Percentiles rank a stretch among this genome's conserved stretches.
These are phyloP conservation scores for Perodicticus potto DNA, from an alignment of 2,797 vertebrate species.

Conservation along the genomic window DNA sequence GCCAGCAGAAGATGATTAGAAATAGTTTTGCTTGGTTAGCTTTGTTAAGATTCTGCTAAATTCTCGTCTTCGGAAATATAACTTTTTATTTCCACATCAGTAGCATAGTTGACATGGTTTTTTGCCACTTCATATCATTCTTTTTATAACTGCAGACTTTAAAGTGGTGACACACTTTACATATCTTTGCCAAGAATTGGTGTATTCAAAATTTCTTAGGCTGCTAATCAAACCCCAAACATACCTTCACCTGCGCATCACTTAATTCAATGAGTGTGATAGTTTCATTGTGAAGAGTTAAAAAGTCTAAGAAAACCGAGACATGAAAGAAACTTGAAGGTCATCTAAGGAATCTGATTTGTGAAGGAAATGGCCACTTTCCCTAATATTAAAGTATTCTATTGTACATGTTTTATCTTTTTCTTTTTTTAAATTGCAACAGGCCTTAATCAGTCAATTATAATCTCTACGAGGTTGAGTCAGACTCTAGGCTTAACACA, in stretches of 20 bases:
- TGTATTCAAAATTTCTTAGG: constrained; percentile 64
- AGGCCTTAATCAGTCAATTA: constrained; percentile 27
- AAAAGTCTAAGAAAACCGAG: constrained; percentile 49
- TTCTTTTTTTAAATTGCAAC: not conserved
- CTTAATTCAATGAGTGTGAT: constrained; percentile 31
- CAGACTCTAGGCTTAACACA: not conserved
- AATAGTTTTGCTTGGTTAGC: constrained; percentile 74
- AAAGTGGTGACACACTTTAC: constrained; percentile 52
- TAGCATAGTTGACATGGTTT: constrained; percentile 56
- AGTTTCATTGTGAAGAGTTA: constrained; percentile 22
- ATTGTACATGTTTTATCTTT: not conserved
- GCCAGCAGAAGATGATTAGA: constrained; percentile 57
- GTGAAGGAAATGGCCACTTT: constrained; percentile 23
- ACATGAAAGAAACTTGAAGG: constrained; percentile 53
- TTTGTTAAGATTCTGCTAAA: constrained; percentile 73
- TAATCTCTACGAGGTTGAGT: not conserved
- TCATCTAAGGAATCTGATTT: not conserved
- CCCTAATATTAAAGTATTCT: not conserved
- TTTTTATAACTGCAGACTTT: constrained; percentile 74
- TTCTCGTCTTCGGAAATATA: constrained; percentile 71
- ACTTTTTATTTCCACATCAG: constrained; percentile 80
- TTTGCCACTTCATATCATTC: constrained; percentile 68
- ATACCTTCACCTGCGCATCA: not conserved
- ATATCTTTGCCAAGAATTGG: constrained; percentile 39
- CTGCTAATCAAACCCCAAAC: constrained; percentile 65